Evolutionary conservation across 2,797 vertebrate genomes (phyloP), one percentile per base, ranked within the genome.

Genomic region (Sebastes itinus): DNA sequence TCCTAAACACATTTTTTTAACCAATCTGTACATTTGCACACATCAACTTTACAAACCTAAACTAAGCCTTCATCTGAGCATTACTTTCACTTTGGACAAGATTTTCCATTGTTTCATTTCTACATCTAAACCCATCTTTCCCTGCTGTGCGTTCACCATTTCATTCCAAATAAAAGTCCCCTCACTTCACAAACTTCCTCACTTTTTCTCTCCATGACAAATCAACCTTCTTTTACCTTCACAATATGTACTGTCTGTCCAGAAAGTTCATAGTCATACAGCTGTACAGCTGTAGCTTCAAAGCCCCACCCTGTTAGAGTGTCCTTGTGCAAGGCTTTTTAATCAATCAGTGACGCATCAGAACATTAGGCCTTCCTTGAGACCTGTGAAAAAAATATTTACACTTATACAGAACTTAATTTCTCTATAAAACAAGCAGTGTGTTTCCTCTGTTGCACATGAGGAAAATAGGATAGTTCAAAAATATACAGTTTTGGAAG

Each of bases 1-100:
- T 52, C 0, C 1, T 35, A 54, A 52, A 65, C 52, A 65, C 22
- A 9, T 3, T 12, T 30, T 63, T 33, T 62, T 7, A 68, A 42
- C 7, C 1, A 0, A 79, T 11, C 58, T 84, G 30, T 78, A 55
- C 65, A 88, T 72, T 58, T 90, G 82, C 84, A 91, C 92, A 91
- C 84, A 86, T 83, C 90, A 89, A 94, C 93, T 62, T 78, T 84
- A 88, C 89, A 88, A 89, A 89, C 4, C 11, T 6, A 7, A 14
- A 69, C 1, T 10, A 16, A 52, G 23, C 11, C 71, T 75, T 49
- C 23, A 61, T 65, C 64, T 54, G 2, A 62, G 16, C 30, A 1
- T 49, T 4, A 2, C 12, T 59, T 75, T 71, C 30, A 35, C 9
- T 58, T 4, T 32, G 32, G 32, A 32, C 32, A 32, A 32, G 32